Base-by-base conservation (phyloP, 2,888 invertebrate species). In the Embidobia sp. region DNA sequence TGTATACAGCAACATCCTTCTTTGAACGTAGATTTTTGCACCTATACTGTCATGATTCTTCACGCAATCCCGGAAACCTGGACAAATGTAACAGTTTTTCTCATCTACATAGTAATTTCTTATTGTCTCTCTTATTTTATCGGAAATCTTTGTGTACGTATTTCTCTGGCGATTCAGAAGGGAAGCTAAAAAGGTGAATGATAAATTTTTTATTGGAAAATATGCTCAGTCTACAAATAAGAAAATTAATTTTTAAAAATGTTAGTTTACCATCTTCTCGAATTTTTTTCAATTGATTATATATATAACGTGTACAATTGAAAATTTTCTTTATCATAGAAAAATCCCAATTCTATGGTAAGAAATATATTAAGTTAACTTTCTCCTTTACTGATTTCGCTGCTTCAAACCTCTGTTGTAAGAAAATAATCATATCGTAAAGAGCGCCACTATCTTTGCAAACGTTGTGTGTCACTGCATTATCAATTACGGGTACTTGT, bases 21-120 rank as follows among this genome's bases (percentile, higher is more conserved):
- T 64, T 51, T 64, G 64, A 11, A 5, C 5, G 15, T 51, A 64
- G 0, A 49, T 40, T 51, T 64, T 64, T 3, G 49, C 40, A 19
- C 49, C 49, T 13, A 44, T 22, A 15, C 4, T 13, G 19, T 51
- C 42, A 2, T 7, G 64, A 31, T 8, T 10, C 0, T 29, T n/a
- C 0, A 64, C 29, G 31, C 49, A 64, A 1, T 64, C 10, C 31
- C 40, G 37, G 8, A 40, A 1, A 6, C 51, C 51, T 19, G 64
- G 49, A 15, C 49, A 64, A 18, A 64, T 64, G 29, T 64, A 64
- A 18, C 64, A 40, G 10, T 64, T 64, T 3, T 19, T 0, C 11
- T 64, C 51, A 15, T 40, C 19, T 8, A 51, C 7, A 15, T 49
- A 51, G 7, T 48, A 63, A 10, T 49, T 37, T 13, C 2, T 63